Base-by-base conservation (phyloP, 2,888 invertebrate genomes). In the Ceraclea dissimilis region DNA sequence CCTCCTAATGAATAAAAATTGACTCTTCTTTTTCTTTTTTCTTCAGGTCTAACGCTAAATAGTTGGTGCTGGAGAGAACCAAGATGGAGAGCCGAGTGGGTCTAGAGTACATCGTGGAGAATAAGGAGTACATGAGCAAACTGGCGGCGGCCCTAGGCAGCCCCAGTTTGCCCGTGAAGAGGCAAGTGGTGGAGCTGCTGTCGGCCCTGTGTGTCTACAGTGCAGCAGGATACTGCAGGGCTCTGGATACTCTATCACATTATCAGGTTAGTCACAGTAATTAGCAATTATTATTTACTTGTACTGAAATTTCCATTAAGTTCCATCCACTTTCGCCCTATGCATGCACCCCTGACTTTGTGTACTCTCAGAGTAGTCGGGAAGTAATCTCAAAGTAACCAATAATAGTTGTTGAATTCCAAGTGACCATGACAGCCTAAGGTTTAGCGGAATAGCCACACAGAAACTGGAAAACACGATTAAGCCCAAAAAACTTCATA, bases 121-220 rank as follows among this genome's bases (percentile, higher is more conserved):
- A 93, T 76, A 89, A 89, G 63, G 93, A 93, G 73, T 93, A 93
- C 74, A 88, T 90, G 66, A 83, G 85, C 66, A 93, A 94, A 75
- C 83, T 95, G 67, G 92, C 93, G 52, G 88, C 91, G 74, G 96
- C 95, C 64, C 81, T 96, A 73, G 92, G 93, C 71, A 93, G 94
- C 44, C 87, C 84, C 64, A 93, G 93, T 69, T 84, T 86, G 53
- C 87, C 90, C 63, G 93, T 96, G 65, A 95, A 95, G 80, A 95
- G 95, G 75, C 95, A 95, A 82, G 93, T 96, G 69, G 90, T 96
- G 73, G 95, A 97, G 78, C 79, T 97, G 60, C 82, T 97, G 63
- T 93, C 94, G 53, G 95, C 95, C 26, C 79, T 97, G 59, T 95
- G 95, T 71, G 93, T 93, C 56, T 94, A 96, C 82, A 95, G 89